phyloP scores from a whole-genome alignment of 2,797 vertebrate genomes.

The Tenualosa ilisha region DNA sequence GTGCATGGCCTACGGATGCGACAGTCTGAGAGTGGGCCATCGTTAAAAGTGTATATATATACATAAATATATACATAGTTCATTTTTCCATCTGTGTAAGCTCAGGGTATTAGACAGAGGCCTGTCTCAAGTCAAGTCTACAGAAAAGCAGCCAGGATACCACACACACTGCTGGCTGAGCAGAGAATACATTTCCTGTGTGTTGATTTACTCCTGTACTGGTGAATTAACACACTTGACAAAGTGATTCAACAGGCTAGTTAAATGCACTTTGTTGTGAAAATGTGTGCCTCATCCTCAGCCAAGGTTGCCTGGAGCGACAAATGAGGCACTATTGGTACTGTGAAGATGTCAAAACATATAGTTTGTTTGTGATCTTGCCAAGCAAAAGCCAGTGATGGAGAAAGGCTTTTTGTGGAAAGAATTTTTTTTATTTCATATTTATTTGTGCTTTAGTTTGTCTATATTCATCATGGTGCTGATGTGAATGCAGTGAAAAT shows the following conservation, averaged over 20 bases:
- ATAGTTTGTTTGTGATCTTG: not conserved
- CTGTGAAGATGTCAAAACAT: too few relatives aligned
- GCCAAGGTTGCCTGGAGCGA: not conserved
- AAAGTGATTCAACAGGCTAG: not conserved
- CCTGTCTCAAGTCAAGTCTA: conserved; percentile 22
- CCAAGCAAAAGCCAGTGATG: too few relatives aligned
- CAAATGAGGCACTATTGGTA: not conserved
- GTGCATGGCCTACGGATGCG: conserved; percentile 25
- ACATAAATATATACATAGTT: conserved; percentile 40
- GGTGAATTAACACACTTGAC: not conserved
- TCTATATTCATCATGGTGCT: too few relatives aligned
- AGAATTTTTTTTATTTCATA: too few relatives aligned
- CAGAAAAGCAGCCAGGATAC: conserved; percentile 34
- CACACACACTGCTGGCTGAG: conserved; percentile 27
- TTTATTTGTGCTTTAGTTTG: not conserved
- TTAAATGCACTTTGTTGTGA: not conserved
- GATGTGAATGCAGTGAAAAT: too few relatives aligned
- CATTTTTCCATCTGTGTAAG: conserved; percentile 38
- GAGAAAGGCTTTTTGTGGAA: too few relatives aligned
- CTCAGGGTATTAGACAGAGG: not conserved
- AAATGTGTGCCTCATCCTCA: not conserved
- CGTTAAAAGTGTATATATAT: conserved; percentile 40
- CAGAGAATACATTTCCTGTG: not conserved
- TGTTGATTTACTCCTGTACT: not conserved
- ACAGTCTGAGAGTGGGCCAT: conserved; percentile 43